These are phyloP conservation scores for Indri indri DNA, from an alignment of 2,113 vertebrate species.

Conservation along the genomic window DNA sequence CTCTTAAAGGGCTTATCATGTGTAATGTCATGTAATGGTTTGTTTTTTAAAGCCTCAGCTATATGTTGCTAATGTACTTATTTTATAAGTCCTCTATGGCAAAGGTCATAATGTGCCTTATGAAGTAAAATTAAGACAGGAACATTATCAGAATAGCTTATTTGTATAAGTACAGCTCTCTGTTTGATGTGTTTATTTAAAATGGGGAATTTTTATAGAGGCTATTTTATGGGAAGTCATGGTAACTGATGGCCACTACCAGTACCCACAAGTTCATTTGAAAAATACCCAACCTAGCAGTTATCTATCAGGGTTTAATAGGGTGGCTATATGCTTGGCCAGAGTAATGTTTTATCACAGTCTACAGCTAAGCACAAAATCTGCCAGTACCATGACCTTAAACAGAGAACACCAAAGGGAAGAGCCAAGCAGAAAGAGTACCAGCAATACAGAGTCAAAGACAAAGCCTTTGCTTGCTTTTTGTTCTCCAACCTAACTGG, in stretches of 20 bases:
- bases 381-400: not conserved
- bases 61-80: slow-evolving; percentile 26
- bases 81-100: not conserved
- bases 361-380: not conserved
- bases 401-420: not conserved
- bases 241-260: not conserved
- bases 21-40: not conserved
- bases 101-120: not conserved
- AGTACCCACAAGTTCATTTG: not conserved
- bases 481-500: not conserved
- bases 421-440: not conserved
- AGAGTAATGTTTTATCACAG: not conserved
- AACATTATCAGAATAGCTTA: not conserved
- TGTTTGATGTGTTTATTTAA: slow-evolving; percentile 4
- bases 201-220: not conserved
- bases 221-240: not conserved
- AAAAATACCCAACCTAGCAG: not conserved
- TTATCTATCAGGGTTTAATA: not conserved
- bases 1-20: not conserved
- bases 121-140: slow-evolving; percentile 12
- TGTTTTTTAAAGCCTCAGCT: slow-evolving; percentile 28
- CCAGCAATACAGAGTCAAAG: not conserved
- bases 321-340: not conserved
- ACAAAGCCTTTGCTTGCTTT: not conserved
- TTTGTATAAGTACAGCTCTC: not conserved